Evolutionary conservation across 1,140 invertebrate genomes (phyloP).

Genomic region (Nixonia krombeini): DNA sequence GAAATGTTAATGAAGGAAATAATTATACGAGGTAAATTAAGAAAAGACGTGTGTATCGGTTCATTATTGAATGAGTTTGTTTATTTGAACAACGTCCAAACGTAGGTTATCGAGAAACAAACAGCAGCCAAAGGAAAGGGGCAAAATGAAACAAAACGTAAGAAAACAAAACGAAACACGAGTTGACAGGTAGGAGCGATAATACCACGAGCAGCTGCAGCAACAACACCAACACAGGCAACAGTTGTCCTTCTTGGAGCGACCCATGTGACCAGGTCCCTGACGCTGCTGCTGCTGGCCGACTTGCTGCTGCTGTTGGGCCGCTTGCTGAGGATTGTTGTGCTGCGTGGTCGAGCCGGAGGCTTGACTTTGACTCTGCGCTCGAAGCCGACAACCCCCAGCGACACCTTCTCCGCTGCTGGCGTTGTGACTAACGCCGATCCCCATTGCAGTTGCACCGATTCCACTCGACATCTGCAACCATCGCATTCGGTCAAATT

Average conservation of each 20-base stretch:
- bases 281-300: slow-evolving; percentile 51
- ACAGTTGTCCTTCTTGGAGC: slow-evolving; percentile 73
- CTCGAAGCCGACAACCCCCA: slow-evolving; percentile 62
- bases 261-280: slow-evolving; percentile 58
- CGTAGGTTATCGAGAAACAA: neutral
- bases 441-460: slow-evolving; percentile 68
- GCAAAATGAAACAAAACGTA: slow-evolving; percentile 18
- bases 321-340: slow-evolving; percentile 52
- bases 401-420: slow-evolving; percentile 54
- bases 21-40: no score
- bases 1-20: no score
- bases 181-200: slow-evolving; percentile 52
- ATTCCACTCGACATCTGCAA: slow-evolving; percentile 70
- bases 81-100: no score
- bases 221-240: slow-evolving; percentile 81
- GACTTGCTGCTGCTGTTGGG: slow-evolving; percentile 52
- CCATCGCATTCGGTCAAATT: neutral
- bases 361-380: slow-evolving; percentile 61
- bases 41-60: no score
- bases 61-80: no score
- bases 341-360: slow-evolving; percentile 57
- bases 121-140: slow-evolving; percentile 25
- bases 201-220: slow-evolving; percentile 81
- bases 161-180: slow-evolving; percentile 16
- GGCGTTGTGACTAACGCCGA: slow-evolving; percentile 67